A percentile compares a stretch with the other conserved stretches of the same genome.
Conservation (phyloP, 2,888 invertebrate species). For the Drosophila tanythrix region DNA sequence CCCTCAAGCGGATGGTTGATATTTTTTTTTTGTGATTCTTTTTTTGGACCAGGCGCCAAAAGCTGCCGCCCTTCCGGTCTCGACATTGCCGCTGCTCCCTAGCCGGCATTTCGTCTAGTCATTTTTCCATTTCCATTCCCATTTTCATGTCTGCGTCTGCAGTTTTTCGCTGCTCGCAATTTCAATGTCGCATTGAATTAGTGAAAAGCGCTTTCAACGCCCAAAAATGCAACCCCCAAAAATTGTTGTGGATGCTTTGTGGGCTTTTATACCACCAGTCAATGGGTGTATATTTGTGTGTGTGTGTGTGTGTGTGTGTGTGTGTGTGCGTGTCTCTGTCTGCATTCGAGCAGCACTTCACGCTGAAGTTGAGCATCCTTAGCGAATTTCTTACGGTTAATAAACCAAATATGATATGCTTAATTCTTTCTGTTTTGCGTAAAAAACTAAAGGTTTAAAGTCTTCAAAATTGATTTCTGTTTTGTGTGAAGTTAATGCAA, state of each 20-base stretch:
- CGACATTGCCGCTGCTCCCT: conserved; percentile 6
- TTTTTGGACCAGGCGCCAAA: conserved; percentile 56
- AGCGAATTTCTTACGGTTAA: conserved; percentile 65
- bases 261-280: conserved; percentile 43
- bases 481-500: conserved; percentile 1
- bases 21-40: neutral
- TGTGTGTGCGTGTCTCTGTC: conserved; percentile 46
- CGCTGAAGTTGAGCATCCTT: conserved; percentile 69
- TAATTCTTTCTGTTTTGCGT: neutral
- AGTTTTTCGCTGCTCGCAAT: conserved; percentile 67
- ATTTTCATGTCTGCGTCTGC: conserved; percentile 55
- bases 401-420: conserved; percentile 32
- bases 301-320: conserved; percentile 16
- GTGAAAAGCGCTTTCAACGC: conserved; percentile 81
- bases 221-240: conserved; percentile 73
- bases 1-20: conserved; percentile 1
- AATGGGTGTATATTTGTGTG: conserved; percentile 11
- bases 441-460: neutral
- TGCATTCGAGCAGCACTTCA: conserved; percentile 67
- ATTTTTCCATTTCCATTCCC: conserved; percentile 10
- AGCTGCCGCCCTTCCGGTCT: conserved; percentile 72
- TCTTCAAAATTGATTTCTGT: neutral
- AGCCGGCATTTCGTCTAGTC: conserved; percentile 66
- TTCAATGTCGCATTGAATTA: conserved; percentile 84
- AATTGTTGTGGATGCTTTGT: conserved; percentile 51